Conservation (phyloP, 2,888 invertebrate species). For the Brachyopa scutellaris region DNA sequence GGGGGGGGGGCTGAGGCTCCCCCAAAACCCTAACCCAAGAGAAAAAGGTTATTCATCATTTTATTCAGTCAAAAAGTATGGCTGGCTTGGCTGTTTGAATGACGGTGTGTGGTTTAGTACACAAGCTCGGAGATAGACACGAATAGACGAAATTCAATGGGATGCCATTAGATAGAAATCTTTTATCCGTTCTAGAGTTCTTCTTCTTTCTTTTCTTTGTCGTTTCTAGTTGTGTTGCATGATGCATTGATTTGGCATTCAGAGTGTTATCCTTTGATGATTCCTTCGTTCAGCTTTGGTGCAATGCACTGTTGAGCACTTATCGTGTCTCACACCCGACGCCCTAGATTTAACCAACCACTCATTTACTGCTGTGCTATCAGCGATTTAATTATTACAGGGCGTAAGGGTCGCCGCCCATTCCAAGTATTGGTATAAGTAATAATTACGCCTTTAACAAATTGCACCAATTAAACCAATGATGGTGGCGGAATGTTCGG, state of each 20-base stretch:
- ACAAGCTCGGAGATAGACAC: background rate
- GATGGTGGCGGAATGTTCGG: constrained; percentile 22
- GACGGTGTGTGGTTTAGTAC: constrained; percentile 13
- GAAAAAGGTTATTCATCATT: constrained; percentile 70
- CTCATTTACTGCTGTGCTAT: background rate
- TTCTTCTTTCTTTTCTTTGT: background rate
- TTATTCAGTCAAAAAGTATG: constrained; percentile 61
- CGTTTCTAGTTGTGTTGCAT: constrained; percentile 42
- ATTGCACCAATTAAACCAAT: constrained; percentile 68
- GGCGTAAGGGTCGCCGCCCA: constrained; percentile 13
- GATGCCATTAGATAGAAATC: constrained; percentile 66
- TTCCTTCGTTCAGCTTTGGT: too few species aligned
- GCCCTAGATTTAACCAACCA: background rate
- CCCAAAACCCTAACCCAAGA: too few species aligned
- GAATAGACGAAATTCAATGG: constrained; percentile 63
- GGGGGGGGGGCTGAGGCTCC: too few species aligned
- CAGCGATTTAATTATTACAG: constrained; percentile 51
- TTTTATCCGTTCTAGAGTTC: constrained; percentile 29
- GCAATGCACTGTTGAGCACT: constrained; percentile 20
- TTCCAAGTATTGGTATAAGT: constrained; percentile 62
- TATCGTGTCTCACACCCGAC: too few species aligned
- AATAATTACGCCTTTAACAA: constrained; percentile 72
- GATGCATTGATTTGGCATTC: constrained; percentile 67
- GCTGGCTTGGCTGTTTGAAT: background rate
- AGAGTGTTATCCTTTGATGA: constrained; percentile 45